Percentiles rank a stretch among this genome's conserved stretches.
Conservation (phyloP, 2,113 vertebrate genomes). For the Oxyruncus cristatus region DNA sequence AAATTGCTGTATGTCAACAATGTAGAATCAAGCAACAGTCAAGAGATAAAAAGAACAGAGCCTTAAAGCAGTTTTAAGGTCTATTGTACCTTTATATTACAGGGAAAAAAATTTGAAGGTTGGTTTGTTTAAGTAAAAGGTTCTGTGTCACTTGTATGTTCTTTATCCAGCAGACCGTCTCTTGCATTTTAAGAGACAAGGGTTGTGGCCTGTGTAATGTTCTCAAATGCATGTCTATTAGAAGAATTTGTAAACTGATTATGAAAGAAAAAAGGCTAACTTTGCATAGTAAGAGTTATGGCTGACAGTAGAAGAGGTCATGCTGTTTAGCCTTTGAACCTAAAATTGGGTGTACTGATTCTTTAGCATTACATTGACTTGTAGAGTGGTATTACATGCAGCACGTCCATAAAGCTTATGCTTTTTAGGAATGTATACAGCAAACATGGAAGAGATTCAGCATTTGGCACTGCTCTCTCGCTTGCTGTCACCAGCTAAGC, state of each 20-base stretch:
- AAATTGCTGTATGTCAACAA: neutral
- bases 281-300: neutral
- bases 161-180: neutral
- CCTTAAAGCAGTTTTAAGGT: neutral
- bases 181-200: neutral
- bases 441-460: neutral
- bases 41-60: neutral
- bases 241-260: neutral
- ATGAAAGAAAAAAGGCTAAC: neutral
- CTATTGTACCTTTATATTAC: neutral
- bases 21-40: neutral
- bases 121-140: neutral
- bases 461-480: neutral
- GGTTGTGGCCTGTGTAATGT: neutral
- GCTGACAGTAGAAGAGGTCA: neutral
- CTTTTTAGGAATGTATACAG: neutral
- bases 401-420: neutral
- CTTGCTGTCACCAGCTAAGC: neutral
- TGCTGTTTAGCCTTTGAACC: neutral
- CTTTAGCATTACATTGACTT: neutral
- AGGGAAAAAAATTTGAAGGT: neutral
- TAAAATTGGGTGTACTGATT: neutral
- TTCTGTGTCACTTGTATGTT: neutral
- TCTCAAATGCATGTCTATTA: neutral
- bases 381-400: neutral